Evolutionary conservation across 2,113 vertebrate species (phyloP).

Genomic region (Myiagra hebetior): DNA sequence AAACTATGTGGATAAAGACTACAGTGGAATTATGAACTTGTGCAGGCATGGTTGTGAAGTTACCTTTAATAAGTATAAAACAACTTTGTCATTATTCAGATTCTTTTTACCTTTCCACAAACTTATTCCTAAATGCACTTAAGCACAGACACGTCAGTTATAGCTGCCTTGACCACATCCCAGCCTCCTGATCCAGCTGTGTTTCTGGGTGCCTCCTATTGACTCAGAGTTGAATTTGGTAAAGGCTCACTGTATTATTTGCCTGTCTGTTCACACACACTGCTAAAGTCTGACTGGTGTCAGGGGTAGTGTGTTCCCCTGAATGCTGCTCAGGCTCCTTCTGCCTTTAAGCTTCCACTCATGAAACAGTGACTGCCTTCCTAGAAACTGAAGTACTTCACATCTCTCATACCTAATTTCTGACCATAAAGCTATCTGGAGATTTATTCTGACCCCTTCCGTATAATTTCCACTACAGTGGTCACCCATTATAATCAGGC

Average conservation of each 20-base stretch:
- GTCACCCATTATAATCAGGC: neutral
- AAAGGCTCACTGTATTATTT: neutral
- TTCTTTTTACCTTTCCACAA: neutral
- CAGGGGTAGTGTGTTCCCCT: neutral
- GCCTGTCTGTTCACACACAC: accelerated
- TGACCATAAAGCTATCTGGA: neutral
- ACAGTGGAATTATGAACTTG: neutral
- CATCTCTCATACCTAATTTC: neutral
- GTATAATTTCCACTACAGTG: neutral
- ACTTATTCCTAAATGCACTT: neutral
- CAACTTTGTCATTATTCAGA: neutral
- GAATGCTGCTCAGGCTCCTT: accelerated
- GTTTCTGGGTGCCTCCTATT: neutral
- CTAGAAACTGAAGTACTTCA: neutral
- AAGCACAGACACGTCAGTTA: neutral
- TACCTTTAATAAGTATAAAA: neutral
- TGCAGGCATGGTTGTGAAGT: neutral
- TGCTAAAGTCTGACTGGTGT: neutral
- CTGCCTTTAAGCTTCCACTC: neutral
- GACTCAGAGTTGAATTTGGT: neutral
- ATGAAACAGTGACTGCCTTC: neutral
- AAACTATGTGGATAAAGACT: neutral
- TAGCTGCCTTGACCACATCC: neutral
- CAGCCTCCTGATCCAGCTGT: neutral
- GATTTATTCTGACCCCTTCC: neutral